A percentile compares a stretch with the other conserved stretches of the same genome.
Conservation (phyloP, 2,888 invertebrate species). For the Callosobruchus maculatus region DNA sequence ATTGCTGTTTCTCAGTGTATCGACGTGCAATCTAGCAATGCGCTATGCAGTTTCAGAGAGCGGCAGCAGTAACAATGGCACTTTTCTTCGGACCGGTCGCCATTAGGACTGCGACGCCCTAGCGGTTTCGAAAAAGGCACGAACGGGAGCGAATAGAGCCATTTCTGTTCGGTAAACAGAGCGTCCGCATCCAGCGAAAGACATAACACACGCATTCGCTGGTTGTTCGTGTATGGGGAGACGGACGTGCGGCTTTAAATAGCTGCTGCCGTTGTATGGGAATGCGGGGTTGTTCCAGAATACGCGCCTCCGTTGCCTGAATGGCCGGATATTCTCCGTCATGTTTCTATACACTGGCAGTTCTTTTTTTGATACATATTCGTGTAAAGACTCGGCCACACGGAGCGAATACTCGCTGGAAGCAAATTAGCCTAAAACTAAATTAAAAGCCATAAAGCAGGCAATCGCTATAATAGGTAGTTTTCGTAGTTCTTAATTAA, state of each 20-base stretch:
- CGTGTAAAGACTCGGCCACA: too few relatives aligned
- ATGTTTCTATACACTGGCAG: too few relatives aligned
- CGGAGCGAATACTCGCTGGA: too few relatives aligned
- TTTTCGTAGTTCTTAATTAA: too few relatives aligned
- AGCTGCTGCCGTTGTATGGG: background rate
- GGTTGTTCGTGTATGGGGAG: background rate
- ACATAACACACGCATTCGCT: background rate
- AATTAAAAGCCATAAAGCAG: too few relatives aligned
- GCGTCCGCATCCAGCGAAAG: background rate
- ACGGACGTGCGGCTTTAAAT: background rate
- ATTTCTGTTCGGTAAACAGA: background rate
- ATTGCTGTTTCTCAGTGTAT: too few relatives aligned
- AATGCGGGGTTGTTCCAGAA: too few relatives aligned
- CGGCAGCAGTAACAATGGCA: background rate
- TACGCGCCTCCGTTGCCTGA: too few relatives aligned
- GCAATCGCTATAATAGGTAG: too few relatives aligned
- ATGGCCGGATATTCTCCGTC: too few relatives aligned
- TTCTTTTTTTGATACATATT: too few relatives aligned
- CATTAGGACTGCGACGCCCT: background rate
- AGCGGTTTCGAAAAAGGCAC: background rate
- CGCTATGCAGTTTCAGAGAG: background rate
- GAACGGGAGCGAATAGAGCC: background rate
- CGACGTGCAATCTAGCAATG: background rate
- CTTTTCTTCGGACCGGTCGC: background rate
- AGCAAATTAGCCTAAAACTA: too few relatives aligned